These are phyloP conservation scores for Enhydra lutris DNA, from an alignment of 2,113 vertebrate species.

Conservation along the genomic window DNA sequence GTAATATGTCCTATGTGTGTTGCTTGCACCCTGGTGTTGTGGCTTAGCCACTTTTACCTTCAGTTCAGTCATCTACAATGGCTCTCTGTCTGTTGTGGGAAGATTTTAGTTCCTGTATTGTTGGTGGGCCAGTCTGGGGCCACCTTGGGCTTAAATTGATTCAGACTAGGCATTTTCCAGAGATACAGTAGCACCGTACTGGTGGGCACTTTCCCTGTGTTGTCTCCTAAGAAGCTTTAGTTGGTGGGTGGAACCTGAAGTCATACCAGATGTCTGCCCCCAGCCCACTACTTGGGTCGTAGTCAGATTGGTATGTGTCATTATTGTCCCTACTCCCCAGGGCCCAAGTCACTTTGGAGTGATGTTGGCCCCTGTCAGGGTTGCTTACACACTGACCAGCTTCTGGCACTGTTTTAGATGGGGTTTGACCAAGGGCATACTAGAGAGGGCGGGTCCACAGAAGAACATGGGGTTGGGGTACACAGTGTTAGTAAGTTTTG, in stretches of 20 bases:
- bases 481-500: background rate
- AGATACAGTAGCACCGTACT: background rate
- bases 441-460: background rate
- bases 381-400: background rate
- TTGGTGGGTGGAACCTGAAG: background rate
- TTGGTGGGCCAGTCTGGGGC: background rate
- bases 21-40: background rate
- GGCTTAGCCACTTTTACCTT: background rate
- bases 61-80: background rate
- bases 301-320: background rate
- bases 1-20: background rate
- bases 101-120: background rate
- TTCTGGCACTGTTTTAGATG: background rate
- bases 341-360: background rate
- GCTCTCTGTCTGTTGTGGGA: background rate
- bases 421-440: background rate
- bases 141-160: background rate
- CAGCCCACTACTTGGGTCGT: background rate
- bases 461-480: background rate
- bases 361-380: background rate
- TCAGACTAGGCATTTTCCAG: background rate
- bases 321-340: background rate
- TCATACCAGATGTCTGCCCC: background rate
- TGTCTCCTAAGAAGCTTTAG: background rate
- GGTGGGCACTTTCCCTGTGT: background rate